Percentiles rank a stretch among this genome's conserved stretches.
phyloP scores from a whole-genome alignment of 2,113 vertebrate species.

The Chamaea fasciata region DNA sequence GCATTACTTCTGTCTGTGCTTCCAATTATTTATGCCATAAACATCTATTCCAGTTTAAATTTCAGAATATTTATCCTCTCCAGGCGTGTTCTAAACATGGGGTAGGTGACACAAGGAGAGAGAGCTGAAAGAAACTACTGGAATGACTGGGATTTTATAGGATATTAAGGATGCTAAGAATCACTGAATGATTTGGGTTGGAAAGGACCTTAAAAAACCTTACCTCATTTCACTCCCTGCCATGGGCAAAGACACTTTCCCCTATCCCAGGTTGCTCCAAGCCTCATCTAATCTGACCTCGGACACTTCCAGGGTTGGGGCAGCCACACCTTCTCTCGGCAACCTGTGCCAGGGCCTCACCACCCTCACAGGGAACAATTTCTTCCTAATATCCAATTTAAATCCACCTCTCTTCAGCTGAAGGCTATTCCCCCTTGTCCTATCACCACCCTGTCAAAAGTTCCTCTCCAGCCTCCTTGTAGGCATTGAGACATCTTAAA shows the following conservation, averaged over 20 bases:
- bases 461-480: not conserved
- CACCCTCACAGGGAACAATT: not conserved
- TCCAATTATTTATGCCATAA: not conserved
- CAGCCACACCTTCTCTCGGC: not conserved
- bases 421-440: not conserved
- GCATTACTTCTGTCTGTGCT: not conserved
- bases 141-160: not conserved
- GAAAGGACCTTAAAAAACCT: not conserved
- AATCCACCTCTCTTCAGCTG: not conserved
- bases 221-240: accelerated
- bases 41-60: not conserved
- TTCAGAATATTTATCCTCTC: not conserved
- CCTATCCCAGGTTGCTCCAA: not conserved
- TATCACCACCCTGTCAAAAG: not conserved
- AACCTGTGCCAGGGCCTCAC: accelerated
- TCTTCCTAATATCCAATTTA: not conserved
- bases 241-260: not conserved
- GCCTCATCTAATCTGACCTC: accelerated
- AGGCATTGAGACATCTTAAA: not conserved
- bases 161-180: not conserved
- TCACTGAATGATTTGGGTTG: not conserved
- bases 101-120: not conserved
- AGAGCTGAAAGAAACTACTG: not conserved
- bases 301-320: not conserved
- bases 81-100: not conserved